Percentiles rank a stretch among this genome's conserved stretches.
Evolutionary conservation across 2,113 vertebrate species (phyloP).

Genomic region (Pandion haliaetus): DNA sequence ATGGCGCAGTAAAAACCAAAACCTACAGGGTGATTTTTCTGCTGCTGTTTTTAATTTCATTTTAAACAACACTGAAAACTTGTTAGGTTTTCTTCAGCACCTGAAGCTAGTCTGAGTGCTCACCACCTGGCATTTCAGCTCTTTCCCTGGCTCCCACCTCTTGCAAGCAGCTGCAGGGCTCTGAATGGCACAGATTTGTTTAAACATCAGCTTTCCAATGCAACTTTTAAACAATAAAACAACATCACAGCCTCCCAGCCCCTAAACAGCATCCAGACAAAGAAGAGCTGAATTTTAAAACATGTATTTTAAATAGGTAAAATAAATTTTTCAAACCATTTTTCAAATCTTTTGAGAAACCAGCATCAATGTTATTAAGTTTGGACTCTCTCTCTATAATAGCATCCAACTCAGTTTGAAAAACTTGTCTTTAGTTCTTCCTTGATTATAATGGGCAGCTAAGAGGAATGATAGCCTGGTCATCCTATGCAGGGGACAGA

Average conservation of each 20-base stretch:
- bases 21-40: background rate
- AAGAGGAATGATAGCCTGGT: background rate
- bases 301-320: background rate
- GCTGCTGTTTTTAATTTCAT: background rate
- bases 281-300: background rate
- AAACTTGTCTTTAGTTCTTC: background rate
- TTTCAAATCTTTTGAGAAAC: background rate
- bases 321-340: background rate
- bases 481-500: background rate
- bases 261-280: background rate
- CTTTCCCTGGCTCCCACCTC: background rate
- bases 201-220: background rate
- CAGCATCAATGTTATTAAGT: background rate
- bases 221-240: background rate
- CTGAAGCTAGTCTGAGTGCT: slow-evolving; percentile 5
- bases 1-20: background rate
- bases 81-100: background rate
- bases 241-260: background rate
- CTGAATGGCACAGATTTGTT: background rate
- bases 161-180: background rate
- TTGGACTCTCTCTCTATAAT: background rate
- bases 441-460: background rate
- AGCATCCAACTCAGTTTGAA: background rate
- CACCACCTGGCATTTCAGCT: background rate
- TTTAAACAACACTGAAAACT: background rate